Percentiles rank a stretch among this genome's conserved stretches.
These are phyloP conservation scores for Metaphire vulgaris DNA, from an alignment of 1,140 invertebrate species.

Conservation along the genomic window DNA sequence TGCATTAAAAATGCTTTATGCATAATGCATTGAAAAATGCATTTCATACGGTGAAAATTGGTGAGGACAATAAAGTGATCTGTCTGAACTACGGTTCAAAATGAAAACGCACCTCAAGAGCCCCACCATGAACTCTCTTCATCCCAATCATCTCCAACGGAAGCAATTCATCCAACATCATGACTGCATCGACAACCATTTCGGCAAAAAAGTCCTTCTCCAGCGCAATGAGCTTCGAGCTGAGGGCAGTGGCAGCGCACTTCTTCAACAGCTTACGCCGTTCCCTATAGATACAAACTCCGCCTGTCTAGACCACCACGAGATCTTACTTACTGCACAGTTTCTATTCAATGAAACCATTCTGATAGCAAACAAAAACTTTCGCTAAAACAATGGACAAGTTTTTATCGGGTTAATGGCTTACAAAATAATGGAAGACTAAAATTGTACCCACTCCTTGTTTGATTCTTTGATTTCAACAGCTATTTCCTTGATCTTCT, in stretches of 20 bases:
- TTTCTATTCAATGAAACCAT: no score
- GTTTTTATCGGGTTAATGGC: no score
- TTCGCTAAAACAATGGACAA: no score
- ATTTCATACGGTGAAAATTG: no score
- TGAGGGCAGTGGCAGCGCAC: conserved; percentile 92
- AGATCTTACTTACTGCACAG: conserved; percentile 24
- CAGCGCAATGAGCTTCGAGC: conserved; percentile 89
- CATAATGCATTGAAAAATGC: no score
- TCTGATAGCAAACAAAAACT: no score
- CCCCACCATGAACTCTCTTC: conserved; percentile 94
- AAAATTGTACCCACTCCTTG: conserved; percentile 48
- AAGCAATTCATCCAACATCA: conserved; percentile 82
- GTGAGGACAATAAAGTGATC: no score
- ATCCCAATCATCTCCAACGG: conserved; percentile 99
- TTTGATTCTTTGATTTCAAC: conserved; percentile 61
- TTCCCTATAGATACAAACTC: conserved; percentile 53
- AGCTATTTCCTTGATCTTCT: conserved; percentile 77
- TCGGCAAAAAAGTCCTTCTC: conserved; percentile 92
- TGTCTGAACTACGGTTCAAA: no score
- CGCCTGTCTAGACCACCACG: neutral
- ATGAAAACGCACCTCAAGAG: conserved; percentile 76
- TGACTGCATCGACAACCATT: conserved; percentile 96
- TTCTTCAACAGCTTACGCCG: conserved; percentile 74
- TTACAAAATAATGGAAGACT: no score
- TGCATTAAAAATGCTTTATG: no score